These are phyloP conservation scores for Chiloscyllium punctatum DNA, from an alignment of 2,797 vertebrate genomes.

Conservation along the genomic window DNA sequence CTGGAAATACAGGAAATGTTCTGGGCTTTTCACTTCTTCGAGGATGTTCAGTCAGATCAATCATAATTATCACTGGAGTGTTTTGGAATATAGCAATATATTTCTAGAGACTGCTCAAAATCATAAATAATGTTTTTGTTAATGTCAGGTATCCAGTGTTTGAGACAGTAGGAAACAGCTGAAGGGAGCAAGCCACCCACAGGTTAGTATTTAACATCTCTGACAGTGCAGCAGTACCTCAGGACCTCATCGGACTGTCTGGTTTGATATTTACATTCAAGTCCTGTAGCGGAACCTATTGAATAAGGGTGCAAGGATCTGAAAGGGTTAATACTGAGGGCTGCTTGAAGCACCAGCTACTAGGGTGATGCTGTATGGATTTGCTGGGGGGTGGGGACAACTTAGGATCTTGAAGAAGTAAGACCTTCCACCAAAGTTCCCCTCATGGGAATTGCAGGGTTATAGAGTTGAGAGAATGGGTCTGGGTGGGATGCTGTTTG, in stretches of 20 bases:
- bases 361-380: too few relatives aligned
- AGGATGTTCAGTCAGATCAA: neutral
- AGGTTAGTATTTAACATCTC: neutral
- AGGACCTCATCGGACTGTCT: neutral
- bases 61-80: neutral
- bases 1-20: neutral
- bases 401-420: too few relatives aligned
- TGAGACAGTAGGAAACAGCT: neutral
- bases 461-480: too few relatives aligned
- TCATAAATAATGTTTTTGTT: neutral
- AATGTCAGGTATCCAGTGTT: neutral
- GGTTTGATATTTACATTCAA: neutral
- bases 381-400: too few relatives aligned
- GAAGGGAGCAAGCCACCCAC: neutral
- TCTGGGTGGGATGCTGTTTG: too few relatives aligned
- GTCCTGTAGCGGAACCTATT: neutral
- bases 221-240: neutral
- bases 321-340: too few relatives aligned
- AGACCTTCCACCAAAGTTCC: too few relatives aligned
- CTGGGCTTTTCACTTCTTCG: neutral
- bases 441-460: too few relatives aligned
- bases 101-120: neutral
- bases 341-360: too few relatives aligned
- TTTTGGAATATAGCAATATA: neutral
- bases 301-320: too few relatives aligned